Base-by-base conservation (phyloP, 2,888 invertebrate genomes). In the Nomada ferruginata region DNA sequence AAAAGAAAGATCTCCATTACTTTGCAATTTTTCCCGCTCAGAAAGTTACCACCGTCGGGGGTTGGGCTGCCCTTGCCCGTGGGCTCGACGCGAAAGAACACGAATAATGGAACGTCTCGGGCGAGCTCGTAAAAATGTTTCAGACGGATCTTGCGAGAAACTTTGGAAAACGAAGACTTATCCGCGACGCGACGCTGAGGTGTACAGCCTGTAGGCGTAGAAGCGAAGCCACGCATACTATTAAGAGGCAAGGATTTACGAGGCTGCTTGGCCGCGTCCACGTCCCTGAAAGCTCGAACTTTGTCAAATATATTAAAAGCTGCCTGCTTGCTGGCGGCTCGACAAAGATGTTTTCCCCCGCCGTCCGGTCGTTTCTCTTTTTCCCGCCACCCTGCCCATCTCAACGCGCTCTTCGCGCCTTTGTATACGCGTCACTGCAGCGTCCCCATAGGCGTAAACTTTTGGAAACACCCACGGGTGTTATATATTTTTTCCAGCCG, bases 271-370 rank as follows among this genome's bases (percentile, higher is more conserved):
- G 61, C 74, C 76, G 74, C 75, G 76, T 80, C 74, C 73, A 59
- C 79, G 68, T 75, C 79, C 73, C 82, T 75, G 80, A 85, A 84
- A 84, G 76, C 89, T 88, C 89, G 90, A 91, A 91, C 90, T 90
- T 91, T 90, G 90, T 90, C 90, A 90, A 90, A 91, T 91, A 90
- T 91, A 91, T 91, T 91, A 91, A 91, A 91, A 90, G 89, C 86
- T 87, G 85, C 87, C 85, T 85, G 80, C 84, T 76, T 74, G 68
- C 71, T 74, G 71, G 61, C 57, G 52, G 66, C 44, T 66, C 81
- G 69, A 82, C 85, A 83, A 85, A 87, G 86, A 87, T 87, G 85
- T 84, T 85, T 81, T 64, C 7, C 72, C 47, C 23, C 11, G 57
- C 55, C 52, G 75, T 29, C 57, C 29, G 11, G 15, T 13, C 53